phyloP scores from a whole-genome alignment of 2,888 invertebrate genomes.

The Tetheella fluctuosa region DNA sequence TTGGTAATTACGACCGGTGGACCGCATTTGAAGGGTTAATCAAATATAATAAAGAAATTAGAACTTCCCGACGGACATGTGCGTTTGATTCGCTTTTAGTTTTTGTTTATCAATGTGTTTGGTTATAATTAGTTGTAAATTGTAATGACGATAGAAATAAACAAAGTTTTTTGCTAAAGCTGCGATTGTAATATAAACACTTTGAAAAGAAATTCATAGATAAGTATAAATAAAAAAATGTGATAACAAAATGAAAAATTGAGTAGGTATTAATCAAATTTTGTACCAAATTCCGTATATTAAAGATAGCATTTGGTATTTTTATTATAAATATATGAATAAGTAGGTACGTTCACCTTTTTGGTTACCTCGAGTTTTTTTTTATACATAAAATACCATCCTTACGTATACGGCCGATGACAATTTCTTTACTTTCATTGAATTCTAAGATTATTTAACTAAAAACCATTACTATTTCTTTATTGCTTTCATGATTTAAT shows the following conservation, averaged over 20 bases:
- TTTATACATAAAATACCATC: no score
- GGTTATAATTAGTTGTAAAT: conserved; percentile 26
- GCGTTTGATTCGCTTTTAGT: conserved; percentile 41
- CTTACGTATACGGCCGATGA: no score
- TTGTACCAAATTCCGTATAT: no score
- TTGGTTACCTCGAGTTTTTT: no score
- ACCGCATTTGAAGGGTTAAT: conserved; percentile 75
- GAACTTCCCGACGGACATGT: conserved; percentile 64
- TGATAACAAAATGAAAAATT: no score
- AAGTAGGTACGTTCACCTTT: no score
- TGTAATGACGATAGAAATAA: conserved; percentile 12
- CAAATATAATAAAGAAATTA: conserved; percentile 84
- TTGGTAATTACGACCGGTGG: conserved; percentile 66
- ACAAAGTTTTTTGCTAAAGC: neutral
- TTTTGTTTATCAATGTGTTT: conserved; percentile 21
- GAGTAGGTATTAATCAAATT: no score
- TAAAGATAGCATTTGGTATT: no score
- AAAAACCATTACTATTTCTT: neutral
- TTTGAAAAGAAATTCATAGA: neutral
- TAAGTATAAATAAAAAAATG: no score
- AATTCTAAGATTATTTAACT: neutral
- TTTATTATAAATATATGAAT: no score
- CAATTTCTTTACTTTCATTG: no score
- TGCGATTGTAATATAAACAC: neutral
- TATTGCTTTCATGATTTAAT: neutral